Conservation (phyloP, 2,888 invertebrate genomes). For the Caenorhabditis sinica region DNA sequence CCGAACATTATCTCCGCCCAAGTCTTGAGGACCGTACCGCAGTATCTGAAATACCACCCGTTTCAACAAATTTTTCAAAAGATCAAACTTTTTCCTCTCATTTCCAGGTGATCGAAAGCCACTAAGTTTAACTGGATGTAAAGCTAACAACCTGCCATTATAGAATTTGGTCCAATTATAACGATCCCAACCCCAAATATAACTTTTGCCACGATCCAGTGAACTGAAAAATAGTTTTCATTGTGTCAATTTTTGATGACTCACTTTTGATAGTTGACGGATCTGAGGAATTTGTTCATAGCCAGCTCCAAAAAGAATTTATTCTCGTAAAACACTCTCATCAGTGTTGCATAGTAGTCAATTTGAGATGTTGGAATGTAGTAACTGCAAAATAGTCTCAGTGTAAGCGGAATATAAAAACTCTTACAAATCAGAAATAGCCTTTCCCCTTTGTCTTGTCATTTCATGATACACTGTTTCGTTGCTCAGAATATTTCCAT, state of each 20-base stretch:
- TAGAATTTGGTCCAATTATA: conserved; percentile 8
- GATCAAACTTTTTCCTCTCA: background rate
- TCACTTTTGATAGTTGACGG: conserved; percentile 43
- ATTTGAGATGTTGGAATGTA: conserved; percentile 42
- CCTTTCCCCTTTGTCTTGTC: background rate
- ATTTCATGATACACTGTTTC: no score
- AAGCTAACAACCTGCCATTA: background rate
- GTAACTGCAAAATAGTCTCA: conserved; percentile 21
- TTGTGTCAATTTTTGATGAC: background rate
- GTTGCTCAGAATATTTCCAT: conserved; percentile 1
- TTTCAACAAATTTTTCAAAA: background rate
- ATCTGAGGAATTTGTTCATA: conserved; percentile 36
- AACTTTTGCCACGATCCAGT: background rate
- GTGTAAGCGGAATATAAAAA: background rate
- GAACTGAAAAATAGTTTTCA: conserved; percentile 16
- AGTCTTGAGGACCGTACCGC: conserved; percentile 7
- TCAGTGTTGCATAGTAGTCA: conserved; percentile 37
- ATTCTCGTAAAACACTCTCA: conserved; percentile 52
- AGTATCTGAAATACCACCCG: conserved; percentile 23
- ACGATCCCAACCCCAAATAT: conserved; percentile 34
- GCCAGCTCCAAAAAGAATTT: conserved; percentile 48
- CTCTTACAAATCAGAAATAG: conserved; percentile 55
- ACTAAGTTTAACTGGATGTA: conserved; percentile 56
- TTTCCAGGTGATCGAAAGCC: conserved; percentile 8
- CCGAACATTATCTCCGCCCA: conserved; percentile 31